phyloP scores from a whole-genome alignment of 2,888 invertebrate species.

The Nemapogon koenigi region DNA sequence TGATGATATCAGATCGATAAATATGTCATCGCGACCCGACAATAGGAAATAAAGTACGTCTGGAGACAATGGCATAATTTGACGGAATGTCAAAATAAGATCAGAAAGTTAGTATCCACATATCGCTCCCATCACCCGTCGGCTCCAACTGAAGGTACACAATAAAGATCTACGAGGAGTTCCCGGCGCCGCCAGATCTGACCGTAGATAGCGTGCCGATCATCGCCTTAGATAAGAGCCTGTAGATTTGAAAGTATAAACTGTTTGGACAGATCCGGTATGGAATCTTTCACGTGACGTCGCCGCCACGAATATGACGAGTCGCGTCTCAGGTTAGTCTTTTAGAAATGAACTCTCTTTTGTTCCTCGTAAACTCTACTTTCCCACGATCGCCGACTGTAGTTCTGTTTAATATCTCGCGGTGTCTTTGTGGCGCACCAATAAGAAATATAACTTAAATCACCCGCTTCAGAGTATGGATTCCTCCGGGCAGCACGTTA shows the following conservation, averaged over 20 bases:
- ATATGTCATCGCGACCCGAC: slow-evolving; percentile 45
- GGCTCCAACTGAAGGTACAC: slow-evolving; percentile 34
- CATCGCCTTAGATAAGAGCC: slow-evolving; percentile 55
- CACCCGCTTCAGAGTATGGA: slow-evolving; percentile 21
- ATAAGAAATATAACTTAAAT: slow-evolving; percentile 24
- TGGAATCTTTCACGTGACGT: slow-evolving; percentile 52
- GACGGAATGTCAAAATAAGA: slow-evolving; percentile 46
- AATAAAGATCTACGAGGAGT: slow-evolving; percentile 60
- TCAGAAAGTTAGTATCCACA: slow-evolving; percentile 11
- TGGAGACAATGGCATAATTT: slow-evolving; percentile 50
- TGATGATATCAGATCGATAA: no score
- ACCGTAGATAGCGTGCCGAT: slow-evolving; percentile 45
- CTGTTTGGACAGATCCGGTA: slow-evolving; percentile 61
- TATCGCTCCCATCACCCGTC: slow-evolving; percentile 17
- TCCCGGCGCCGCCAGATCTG: slow-evolving; percentile 42
- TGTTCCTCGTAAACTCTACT: no score
- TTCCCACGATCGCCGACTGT: no score
- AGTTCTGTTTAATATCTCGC: slow-evolving; percentile 17
- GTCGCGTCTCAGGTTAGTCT: slow-evolving; percentile 18
- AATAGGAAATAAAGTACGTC: slow-evolving; percentile 35
- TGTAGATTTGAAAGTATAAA: slow-evolving; percentile 62
- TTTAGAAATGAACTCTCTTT: no score
- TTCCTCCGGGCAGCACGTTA: slow-evolving; percentile 25
- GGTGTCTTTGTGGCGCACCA: slow-evolving; percentile 19
- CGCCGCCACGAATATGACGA: slow-evolving; percentile 45